Percentiles rank a stretch among this genome's conserved stretches.
Conservation (phyloP, 1,140 invertebrate genomes). For the Drosophila ercepeae region DNA sequence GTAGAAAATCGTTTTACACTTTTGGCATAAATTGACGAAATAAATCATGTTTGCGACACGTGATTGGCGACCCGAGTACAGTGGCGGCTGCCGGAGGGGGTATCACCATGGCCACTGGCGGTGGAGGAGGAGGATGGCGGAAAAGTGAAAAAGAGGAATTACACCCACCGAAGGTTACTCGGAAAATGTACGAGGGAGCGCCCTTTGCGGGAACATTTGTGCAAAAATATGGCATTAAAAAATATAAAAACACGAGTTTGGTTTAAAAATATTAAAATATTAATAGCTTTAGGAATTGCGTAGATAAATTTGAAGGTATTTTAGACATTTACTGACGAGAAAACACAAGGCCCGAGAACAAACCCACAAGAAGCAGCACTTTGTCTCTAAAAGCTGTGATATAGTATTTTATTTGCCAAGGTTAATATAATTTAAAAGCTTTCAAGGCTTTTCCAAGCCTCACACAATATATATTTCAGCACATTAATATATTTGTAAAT, state of each 20-base stretch:
- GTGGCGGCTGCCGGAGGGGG: not conserved
- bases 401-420: too few species aligned
- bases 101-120: not conserved
- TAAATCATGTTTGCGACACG: constrained; percentile 75
- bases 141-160: constrained; percentile 39
- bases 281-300: not conserved
- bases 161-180: not conserved
- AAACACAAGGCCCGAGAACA: too few species aligned
- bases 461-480: too few species aligned
- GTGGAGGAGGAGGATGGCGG: constrained; percentile 4
- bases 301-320: not conserved
- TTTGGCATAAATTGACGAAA: constrained; percentile 75
- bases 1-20: constrained; percentile 68
- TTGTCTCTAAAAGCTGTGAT: too few species aligned
- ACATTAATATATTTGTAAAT: too few species aligned
- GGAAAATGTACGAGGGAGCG: constrained; percentile 1
- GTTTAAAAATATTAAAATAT: not conserved
- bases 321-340: not conserved
- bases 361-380: too few species aligned
- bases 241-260: not conserved
- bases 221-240: not conserved
- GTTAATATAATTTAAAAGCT: too few species aligned
- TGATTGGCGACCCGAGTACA: constrained; percentile 51
- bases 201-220: not conserved
- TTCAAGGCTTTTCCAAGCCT: too few species aligned